phyloP scores from a whole-genome alignment of 2,888 invertebrate genomes.

The Brachypalpus laphriformis region DNA sequence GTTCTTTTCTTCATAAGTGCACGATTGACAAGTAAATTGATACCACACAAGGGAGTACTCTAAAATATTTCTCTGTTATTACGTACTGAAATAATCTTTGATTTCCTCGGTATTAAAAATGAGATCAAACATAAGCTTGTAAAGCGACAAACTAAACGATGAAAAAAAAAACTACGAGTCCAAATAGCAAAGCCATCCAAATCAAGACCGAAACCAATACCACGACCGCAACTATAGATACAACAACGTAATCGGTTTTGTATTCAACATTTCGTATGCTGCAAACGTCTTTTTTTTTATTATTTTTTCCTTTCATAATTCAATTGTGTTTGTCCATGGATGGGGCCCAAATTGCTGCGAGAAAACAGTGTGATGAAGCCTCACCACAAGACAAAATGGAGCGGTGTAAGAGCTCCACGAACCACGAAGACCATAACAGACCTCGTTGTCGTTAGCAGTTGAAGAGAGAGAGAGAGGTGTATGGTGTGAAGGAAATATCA shows the following conservation, averaged over 20 bases:
- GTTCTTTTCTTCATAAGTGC: not conserved
- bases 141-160: conserved; percentile 5
- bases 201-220: conserved; percentile 5
- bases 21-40: conserved; percentile 42
- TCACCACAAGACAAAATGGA: conserved; percentile 35
- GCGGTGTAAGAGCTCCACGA: conserved; percentile 10
- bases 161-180: not conserved
- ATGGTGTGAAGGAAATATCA: conserved; percentile 4
- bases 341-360: conserved; percentile 22
- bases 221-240: conserved; percentile 11
- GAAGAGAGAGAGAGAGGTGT: not conserved
- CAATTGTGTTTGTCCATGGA: conserved; percentile 32
- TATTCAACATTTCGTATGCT: conserved; percentile 20
- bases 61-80: not conserved
- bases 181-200: conserved; percentile 40
- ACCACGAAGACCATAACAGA: not conserved
- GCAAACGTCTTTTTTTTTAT: conserved; percentile 26
- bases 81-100: not conserved
- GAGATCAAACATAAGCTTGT: not conserved
- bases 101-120: not conserved
- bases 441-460: not conserved
- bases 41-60: not conserved
- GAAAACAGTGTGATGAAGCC: conserved; percentile 35
- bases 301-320: conserved; percentile 20
- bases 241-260: conserved; percentile 45